These are phyloP conservation scores for Styela plicata DNA, from an alignment of 23 tunicate species.

Conservation along the genomic window DNA sequence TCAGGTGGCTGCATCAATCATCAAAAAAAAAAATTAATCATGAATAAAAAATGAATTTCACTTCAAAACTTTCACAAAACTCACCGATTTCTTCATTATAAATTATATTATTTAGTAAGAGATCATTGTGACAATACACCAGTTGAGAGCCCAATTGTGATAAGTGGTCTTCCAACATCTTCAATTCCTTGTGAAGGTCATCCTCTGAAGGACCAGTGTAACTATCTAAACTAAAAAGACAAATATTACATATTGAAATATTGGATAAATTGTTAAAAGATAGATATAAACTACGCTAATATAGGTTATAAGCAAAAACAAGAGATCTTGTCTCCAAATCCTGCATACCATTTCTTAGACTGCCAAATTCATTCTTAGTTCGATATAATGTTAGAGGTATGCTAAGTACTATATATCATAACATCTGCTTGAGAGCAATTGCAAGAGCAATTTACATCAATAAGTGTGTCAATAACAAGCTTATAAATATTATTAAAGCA, in stretches of 20 bases:
- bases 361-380: too few relatives aligned
- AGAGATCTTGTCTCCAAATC: too few relatives aligned
- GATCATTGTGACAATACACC: constrained; percentile 88
- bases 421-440: too few relatives aligned
- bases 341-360: too few relatives aligned
- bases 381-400: too few relatives aligned
- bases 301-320: too few relatives aligned
- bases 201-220: not conserved
- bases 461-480: not conserved
- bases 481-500: not conserved
- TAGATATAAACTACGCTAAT: too few relatives aligned
- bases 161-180: constrained; percentile 43
- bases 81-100: constrained; percentile 52
- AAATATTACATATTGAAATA: too few relatives aligned
- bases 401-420: too few relatives aligned
- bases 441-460: too few relatives aligned
- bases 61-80: not conserved
- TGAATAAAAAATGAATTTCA: not conserved
- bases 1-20: too few relatives aligned
- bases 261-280: too few relatives aligned
- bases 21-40: not conserved
- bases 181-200: constrained; percentile 32
- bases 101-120: constrained; percentile 77
- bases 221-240: not conserved
- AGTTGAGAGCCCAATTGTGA: constrained; percentile 40